Evolutionary conservation across 2,888 invertebrate species (phyloP).

Genomic region (Lepetodrilus schrolli): DNA sequence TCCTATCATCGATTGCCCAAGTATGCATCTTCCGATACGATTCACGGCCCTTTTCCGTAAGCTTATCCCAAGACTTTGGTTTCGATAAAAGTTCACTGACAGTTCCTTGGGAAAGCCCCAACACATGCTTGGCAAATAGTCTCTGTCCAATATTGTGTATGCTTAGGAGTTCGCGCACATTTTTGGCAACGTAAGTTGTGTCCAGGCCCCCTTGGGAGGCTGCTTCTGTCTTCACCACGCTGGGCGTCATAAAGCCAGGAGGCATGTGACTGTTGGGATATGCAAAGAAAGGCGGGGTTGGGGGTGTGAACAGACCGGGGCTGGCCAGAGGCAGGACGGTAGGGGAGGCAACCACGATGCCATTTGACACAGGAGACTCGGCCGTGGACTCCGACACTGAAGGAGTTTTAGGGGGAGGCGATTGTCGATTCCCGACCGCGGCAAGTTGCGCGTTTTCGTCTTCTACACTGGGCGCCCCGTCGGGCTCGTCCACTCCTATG

Average conservation of each 20-base stretch:
- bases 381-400: not conserved
- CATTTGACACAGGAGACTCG: slow-evolving; percentile 22
- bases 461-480: slow-evolving; percentile 25
- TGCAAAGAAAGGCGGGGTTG: slow-evolving; percentile 38
- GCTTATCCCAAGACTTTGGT: slow-evolving; percentile 99
- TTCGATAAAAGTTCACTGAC: slow-evolving; percentile 98
- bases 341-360: slow-evolving; percentile 32
- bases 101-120: slow-evolving; percentile 95
- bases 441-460: not conserved
- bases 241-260: slow-evolving; percentile 41
- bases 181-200: slow-evolving; percentile 92
- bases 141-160: slow-evolving; percentile 99
- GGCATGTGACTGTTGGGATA: slow-evolving; percentile 36
- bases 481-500: slow-evolving; percentile 27
- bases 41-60: slow-evolving; percentile 99
- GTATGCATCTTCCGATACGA: slow-evolving; percentile 99
- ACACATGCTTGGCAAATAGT: slow-evolving; percentile 97
- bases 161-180: slow-evolving; percentile 93
- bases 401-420: slow-evolving; percentile 20
- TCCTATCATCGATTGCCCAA: slow-evolving; percentile 98
- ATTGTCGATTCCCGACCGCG: slow-evolving; percentile 29
- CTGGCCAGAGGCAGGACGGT: slow-evolving; percentile 31
- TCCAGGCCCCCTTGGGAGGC: slow-evolving; percentile 83
- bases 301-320: slow-evolving; percentile 34
- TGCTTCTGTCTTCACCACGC: slow-evolving; percentile 45